Percentiles rank a stretch among this genome's conserved stretches.
These are phyloP conservation scores for Luperina nickerlii DNA, from an alignment of 2,888 invertebrate genomes.

Conservation along the genomic window DNA sequence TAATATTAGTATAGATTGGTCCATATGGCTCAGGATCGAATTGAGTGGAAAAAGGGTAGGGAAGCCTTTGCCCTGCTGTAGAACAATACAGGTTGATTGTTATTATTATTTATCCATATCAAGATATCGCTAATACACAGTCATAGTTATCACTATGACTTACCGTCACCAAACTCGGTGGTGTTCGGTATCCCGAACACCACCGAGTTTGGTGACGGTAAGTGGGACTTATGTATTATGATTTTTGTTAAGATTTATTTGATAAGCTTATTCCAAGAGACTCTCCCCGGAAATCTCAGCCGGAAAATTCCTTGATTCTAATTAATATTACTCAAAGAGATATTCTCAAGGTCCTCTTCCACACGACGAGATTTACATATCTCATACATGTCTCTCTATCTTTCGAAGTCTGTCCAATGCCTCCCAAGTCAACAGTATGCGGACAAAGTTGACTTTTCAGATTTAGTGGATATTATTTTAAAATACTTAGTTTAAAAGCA, in stretches of 20 bases:
- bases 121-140: neutral
- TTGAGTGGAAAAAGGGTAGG: too few relatives aligned
- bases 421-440: neutral
- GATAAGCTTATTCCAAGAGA: neutral
- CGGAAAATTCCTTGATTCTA: slow-evolving; percentile 8
- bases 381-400: neutral
- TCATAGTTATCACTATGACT: too few relatives aligned
- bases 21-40: too few relatives aligned
- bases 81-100: too few relatives aligned
- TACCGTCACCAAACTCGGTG: too few relatives aligned
- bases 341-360: slow-evolving; percentile 2
- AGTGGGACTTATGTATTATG: neutral
- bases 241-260: neutral
- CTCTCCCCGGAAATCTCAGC: neutral
- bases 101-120: too few relatives aligned
- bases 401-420: neutral
- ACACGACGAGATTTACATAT: neutral
- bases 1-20: too few relatives aligned
- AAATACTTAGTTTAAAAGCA: neutral
- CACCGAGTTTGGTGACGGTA: neutral
- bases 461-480: neutral
- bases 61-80: too few relatives aligned
- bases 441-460: neutral
- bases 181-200: too few relatives aligned
- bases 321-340: neutral